phyloP scores from a whole-genome alignment of 2,113 vertebrate species.

The Chloroceryle aenea region DNA sequence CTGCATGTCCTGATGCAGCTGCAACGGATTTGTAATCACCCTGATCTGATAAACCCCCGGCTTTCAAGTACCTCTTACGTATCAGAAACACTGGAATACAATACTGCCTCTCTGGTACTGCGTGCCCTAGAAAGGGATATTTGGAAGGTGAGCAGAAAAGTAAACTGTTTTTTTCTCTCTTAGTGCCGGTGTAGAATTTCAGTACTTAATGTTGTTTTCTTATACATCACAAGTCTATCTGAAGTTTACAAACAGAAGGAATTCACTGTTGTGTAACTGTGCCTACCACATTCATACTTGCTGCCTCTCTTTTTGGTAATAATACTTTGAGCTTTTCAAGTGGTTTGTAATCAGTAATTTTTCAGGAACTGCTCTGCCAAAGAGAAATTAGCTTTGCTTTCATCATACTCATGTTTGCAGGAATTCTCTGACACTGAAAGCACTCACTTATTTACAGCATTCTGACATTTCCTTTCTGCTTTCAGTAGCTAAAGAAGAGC shows the following conservation, averaged over 20 bases:
- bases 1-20: conserved; percentile 91
- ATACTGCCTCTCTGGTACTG: conserved; percentile 84
- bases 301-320: neutral
- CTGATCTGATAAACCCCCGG: conserved; percentile 86
- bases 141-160: conserved; percentile 78
- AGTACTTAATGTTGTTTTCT: neutral
- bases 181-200: neutral
- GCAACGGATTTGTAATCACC: conserved; percentile 92
- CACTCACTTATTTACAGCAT: neutral
- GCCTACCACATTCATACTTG: neutral
- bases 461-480: neutral
- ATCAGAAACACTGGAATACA: conserved; percentile 81
- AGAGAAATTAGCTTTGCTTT: neutral
- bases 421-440: neutral
- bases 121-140: conserved; percentile 78
- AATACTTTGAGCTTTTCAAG: neutral
- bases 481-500: neutral
- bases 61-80: conserved; percentile 80
- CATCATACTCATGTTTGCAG: neutral
- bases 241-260: neutral
- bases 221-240: neutral
- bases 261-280: neutral
- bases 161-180: neutral
- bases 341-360: neutral
- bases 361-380: neutral